Base-by-base conservation (phyloP, 1,140 invertebrate species). In the Ditylenchus dipsaci region DNA sequence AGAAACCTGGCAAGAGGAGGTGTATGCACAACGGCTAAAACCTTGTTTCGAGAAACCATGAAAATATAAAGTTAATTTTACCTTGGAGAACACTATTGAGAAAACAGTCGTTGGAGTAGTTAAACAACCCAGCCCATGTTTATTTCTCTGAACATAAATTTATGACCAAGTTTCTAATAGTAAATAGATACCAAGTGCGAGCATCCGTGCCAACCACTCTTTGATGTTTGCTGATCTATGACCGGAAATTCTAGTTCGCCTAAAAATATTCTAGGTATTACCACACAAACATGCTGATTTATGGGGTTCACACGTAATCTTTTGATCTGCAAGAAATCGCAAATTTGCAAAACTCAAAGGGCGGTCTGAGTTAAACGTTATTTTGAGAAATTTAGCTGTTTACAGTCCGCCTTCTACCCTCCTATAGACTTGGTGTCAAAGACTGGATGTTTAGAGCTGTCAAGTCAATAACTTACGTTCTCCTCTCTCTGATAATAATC, bases 21-120 rank as follows among this genome's bases (percentile, higher is more conserved):
- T 8, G 63, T 75, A 33, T 75, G 74, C 17, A 75, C 60, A 29
- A 75, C 59, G 21, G 67, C 61, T 38, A 38, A 38, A 38, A n/a
- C n/a, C n/a, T 38, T 38, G 11, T 38, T 38, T 38, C 33, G 3
- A 5, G 11, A 5, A 5, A 38, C 11, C 33, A 38, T 11, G 33
- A 38, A 38, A 38, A 38, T 38, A 5, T 38, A 38, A 38, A 38
- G n/a, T n/a, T n/a, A n/a, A n/a, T n/a, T n/a, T 11, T 38, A 38
- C 33, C 33, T 42, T 75, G 74, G 3, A 75, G 72, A n/a, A 75
- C 74, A 43, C 27, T 42, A 45, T 75, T 75, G 26, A 75, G 19
- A 27, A 75, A 75, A 30, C 74, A 75, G 27, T 78, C 59, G 27
- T 75, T 75, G 23, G 53, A 29, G 15, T 63, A 42, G 27, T 75